phyloP scores from a whole-genome alignment of 2,888 invertebrate genomes.

The Eupelmus urozonus region DNA sequence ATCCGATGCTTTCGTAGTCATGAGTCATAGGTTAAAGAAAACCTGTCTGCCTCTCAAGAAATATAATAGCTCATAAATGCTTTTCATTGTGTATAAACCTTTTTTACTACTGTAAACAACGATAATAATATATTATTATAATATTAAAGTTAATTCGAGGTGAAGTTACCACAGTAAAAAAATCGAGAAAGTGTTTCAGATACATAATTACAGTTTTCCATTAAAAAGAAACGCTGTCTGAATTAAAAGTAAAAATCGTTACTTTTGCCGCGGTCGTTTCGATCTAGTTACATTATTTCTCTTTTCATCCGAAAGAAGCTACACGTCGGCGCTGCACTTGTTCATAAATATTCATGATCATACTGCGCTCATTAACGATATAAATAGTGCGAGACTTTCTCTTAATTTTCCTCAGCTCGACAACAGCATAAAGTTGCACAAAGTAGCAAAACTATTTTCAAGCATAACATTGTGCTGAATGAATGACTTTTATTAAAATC shows the following conservation, averaged over 20 bases:
- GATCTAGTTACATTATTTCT: conserved; percentile 24
- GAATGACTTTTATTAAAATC: too few relatives aligned
- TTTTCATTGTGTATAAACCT: too few relatives aligned
- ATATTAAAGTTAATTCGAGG: too few relatives aligned
- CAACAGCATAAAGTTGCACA: not conserved
- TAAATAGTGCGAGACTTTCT: conserved; percentile 62
- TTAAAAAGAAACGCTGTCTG: too few relatives aligned
- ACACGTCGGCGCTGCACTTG: not conserved
- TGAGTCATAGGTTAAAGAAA: conserved; percentile 26
- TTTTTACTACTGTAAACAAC: too few relatives aligned
- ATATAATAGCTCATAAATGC: too few relatives aligned
- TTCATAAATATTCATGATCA: conserved; percentile 61
- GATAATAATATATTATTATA: too few relatives aligned
- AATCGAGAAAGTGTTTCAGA: too few relatives aligned
- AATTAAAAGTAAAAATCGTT: too few relatives aligned
- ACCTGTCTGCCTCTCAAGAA: not conserved
- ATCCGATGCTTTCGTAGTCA: not conserved
- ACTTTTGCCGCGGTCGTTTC: not conserved
- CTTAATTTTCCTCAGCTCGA: conserved; percentile 59
- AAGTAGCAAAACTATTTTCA: not conserved
- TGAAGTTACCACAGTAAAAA: too few relatives aligned
- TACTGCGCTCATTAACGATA: conserved; percentile 59
- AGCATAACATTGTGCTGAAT: not conserved
- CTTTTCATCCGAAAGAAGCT: conserved; percentile 1
- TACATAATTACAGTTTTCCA: too few relatives aligned